A percentile compares a stretch with the other conserved stretches of the same genome.
Conservation (phyloP, 2,113 vertebrate genomes). For the Rhizomys pruinosus region DNA sequence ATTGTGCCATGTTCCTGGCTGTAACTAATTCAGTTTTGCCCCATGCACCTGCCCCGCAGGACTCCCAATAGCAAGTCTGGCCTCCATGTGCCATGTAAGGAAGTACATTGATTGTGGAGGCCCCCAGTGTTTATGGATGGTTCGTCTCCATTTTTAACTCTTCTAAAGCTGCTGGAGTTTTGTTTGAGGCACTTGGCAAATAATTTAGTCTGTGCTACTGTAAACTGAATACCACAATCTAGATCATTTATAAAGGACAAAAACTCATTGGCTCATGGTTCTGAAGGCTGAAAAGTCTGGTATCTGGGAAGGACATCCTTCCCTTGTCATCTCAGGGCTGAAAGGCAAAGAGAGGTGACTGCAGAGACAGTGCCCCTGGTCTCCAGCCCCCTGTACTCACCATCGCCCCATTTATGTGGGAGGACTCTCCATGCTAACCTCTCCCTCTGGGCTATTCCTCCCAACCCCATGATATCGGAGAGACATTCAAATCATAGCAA, state of each 20-base stretch:
- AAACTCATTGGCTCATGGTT: neutral
- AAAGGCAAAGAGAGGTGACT: neutral
- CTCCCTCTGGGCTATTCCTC: neutral
- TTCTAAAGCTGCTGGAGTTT: neutral
- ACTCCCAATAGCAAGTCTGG: neutral
- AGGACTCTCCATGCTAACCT: too few species aligned
- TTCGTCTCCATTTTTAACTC: neutral
- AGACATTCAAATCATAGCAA: neutral
- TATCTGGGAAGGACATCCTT: neutral
- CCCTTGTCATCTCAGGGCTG: too few species aligned
- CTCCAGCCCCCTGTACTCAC: neutral
- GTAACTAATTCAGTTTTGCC: neutral
- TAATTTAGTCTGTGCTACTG: neutral
- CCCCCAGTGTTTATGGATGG: neutral
- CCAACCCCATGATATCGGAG: neutral
- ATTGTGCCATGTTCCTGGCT: neutral
- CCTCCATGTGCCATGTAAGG: neutral
- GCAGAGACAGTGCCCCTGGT: neutral
- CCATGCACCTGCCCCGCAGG: neutral
- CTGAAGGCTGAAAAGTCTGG: neutral
- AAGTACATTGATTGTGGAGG: neutral
- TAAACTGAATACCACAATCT: neutral
- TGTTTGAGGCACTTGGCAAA: neutral
- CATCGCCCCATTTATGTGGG: neutral
- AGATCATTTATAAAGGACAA: neutral